A percentile compares a stretch with the other conserved stretches of the same genome.
These are phyloP conservation scores for Sesamia nonagrioides DNA, from an alignment of 1,140 invertebrate species.

Conservation along the genomic window DNA sequence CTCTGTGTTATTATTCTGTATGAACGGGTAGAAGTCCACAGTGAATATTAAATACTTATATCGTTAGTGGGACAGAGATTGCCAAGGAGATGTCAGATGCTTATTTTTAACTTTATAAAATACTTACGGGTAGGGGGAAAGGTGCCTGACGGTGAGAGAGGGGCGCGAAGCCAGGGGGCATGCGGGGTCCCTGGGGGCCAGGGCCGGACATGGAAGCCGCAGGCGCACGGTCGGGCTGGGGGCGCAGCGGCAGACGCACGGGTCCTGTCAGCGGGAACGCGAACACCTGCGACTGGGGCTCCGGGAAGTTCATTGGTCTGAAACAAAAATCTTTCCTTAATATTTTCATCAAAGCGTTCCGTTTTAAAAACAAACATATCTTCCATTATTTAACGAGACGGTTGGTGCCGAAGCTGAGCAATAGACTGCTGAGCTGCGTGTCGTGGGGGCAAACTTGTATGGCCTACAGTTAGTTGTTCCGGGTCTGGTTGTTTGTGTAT, in stretches of 20 bases:
- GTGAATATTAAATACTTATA: slow-evolving; percentile 6
- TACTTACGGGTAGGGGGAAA: slow-evolving; percentile 79
- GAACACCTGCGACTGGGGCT: slow-evolving; percentile 82
- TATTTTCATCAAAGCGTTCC: neutral
- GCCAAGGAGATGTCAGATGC: neutral
- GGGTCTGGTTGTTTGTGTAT: no score
- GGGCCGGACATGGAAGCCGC: slow-evolving; percentile 55
- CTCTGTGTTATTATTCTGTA: slow-evolving; percentile 17
- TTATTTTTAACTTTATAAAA: neutral
- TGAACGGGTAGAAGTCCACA: slow-evolving; percentile 19
- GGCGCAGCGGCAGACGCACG: slow-evolving; percentile 75
- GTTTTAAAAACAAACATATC: no score
- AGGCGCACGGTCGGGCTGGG: slow-evolving; percentile 66
- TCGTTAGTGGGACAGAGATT: neutral
- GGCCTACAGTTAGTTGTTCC: no score
- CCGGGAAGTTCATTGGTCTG: slow-evolving; percentile 76
- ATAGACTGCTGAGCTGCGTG: no score
- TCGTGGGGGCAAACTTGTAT: no score
- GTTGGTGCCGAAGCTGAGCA: no score
- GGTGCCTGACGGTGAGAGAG: slow-evolving; percentile 64
- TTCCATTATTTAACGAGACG: no score
- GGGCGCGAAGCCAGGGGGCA: slow-evolving; percentile 61
- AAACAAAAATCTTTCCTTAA: slow-evolving; percentile 45
- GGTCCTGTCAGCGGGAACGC: slow-evolving; percentile 81
- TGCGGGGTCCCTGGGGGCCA: slow-evolving; percentile 51